Evolutionary conservation across 2,113 vertebrate genomes (phyloP).

Genomic region (Channa argus): DNA sequence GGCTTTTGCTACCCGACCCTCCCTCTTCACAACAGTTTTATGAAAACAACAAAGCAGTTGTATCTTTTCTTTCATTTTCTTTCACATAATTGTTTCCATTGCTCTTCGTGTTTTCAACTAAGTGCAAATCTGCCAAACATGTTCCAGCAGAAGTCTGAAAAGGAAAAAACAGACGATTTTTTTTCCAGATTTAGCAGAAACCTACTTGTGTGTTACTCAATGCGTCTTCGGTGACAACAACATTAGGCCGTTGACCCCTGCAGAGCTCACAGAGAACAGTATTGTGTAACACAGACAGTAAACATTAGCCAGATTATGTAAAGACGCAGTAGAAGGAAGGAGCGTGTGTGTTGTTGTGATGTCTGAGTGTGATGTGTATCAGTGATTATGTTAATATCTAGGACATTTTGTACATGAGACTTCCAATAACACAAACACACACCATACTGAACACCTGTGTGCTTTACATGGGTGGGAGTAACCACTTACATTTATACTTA

Average conservation of each 20-base stretch:
- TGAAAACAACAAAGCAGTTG: no score
- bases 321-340: conserved; percentile 24
- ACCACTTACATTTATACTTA: no score
- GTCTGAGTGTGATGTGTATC: not conserved
- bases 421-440: not conserved
- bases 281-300: conserved; percentile 56
- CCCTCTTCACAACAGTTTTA: no score
- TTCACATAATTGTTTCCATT: no score
- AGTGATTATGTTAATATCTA: not conserved
- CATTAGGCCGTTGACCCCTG: conserved; percentile 46
- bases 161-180: no score
- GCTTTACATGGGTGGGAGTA: no score
- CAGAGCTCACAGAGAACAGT: conserved; percentile 12
- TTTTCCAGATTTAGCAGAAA: not conserved
- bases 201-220: not conserved
- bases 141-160: no score
- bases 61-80: no score
- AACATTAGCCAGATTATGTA: conserved; percentile 76
- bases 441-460: no score
- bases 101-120: no score
- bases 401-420: conserved; percentile 23
- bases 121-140: no score
- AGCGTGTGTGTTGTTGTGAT: conserved; percentile 20
- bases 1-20: no score
- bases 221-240: conserved; percentile 2